phyloP scores from a whole-genome alignment of 2,113 vertebrate species.

The Enhydra lutris region DNA sequence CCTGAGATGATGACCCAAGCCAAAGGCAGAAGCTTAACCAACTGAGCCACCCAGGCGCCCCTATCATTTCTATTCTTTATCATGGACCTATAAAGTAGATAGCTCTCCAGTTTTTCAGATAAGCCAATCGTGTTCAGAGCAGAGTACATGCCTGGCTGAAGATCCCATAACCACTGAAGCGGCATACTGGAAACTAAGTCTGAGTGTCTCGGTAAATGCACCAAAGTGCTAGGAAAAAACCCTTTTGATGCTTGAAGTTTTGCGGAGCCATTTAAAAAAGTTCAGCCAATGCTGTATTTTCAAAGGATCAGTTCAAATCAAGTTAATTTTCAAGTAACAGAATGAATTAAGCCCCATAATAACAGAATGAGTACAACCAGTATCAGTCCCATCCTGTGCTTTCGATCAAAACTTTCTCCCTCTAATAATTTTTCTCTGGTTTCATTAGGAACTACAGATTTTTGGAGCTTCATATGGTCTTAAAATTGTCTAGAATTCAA shows the following conservation, averaged over 20 bases:
- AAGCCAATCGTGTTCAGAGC: not conserved
- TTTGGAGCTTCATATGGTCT: not conserved
- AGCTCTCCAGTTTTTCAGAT: not conserved
- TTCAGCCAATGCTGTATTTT: not conserved
- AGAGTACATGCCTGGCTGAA: not conserved
- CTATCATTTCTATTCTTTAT: not conserved
- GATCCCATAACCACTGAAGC: not conserved
- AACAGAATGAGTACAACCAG: not conserved
- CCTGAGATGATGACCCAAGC: not conserved
- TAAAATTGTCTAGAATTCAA: not conserved
- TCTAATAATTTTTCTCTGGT: not conserved
- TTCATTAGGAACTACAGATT: not conserved
- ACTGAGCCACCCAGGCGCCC: not conserved
- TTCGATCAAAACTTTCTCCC: not conserved
- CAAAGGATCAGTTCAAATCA: not conserved
- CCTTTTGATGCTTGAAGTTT: not conserved
- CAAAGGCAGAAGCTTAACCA: not conserved
- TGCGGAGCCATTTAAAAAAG: not conserved
- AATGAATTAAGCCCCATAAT: not conserved
- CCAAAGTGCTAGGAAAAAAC: not conserved
- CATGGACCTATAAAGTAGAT: not conserved
- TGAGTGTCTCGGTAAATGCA: not conserved
- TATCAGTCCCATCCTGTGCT: not conserved
- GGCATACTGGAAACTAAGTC: not conserved
- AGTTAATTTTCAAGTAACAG: constrained; percentile 33